Evolutionary conservation across 1,140 invertebrate genomes (phyloP).

Genomic region (Drosophila triauraria): DNA sequence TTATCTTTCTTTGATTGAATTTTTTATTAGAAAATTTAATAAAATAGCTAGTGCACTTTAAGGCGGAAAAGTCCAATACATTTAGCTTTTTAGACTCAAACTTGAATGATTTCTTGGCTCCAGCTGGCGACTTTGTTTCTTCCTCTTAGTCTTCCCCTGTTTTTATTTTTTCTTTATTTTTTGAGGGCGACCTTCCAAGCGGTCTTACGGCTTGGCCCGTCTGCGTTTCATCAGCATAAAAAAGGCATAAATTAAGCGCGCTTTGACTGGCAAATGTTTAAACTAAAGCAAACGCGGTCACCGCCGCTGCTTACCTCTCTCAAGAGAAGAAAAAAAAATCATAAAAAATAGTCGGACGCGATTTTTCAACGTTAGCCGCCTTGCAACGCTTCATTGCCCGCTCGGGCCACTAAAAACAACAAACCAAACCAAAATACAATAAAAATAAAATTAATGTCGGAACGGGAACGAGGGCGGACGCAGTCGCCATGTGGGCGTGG

Average conservation of each 20-base stretch:
- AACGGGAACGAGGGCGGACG: slow-evolving; percentile 37
- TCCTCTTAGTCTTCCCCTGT: not conserved
- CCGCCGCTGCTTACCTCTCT: slow-evolving; percentile 2
- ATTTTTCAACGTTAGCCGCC: slow-evolving; percentile 75
- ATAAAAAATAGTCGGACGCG: slow-evolving; percentile 73
- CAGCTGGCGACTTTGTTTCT: slow-evolving; percentile 29
- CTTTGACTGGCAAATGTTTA: slow-evolving; percentile 76
- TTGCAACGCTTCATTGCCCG: slow-evolving; percentile 78
- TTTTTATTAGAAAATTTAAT: no score
- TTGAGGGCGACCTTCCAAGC: slow-evolving; percentile 3
- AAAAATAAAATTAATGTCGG: slow-evolving; percentile 66
- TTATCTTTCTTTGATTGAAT: no score
- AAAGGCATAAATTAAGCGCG: slow-evolving; percentile 77
- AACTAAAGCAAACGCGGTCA: slow-evolving; percentile 70
- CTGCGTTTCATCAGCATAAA: slow-evolving; percentile 80
- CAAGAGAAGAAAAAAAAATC: slow-evolving; percentile 43
- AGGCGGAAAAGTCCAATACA: not conserved
- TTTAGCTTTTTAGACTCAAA: slow-evolving; percentile 10
- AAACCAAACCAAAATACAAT: slow-evolving; percentile 56
- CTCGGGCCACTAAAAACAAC: slow-evolving; percentile 22
- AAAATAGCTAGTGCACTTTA: not conserved
- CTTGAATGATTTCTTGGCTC: slow-evolving; percentile 40
- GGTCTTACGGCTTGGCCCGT: slow-evolving; percentile 31
- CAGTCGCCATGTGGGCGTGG: slow-evolving; percentile 34
- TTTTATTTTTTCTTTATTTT: slow-evolving; percentile 10